Conservation (phyloP, 64 coral and sea anemone species). For the Stichodactyla mertensii region DNA sequence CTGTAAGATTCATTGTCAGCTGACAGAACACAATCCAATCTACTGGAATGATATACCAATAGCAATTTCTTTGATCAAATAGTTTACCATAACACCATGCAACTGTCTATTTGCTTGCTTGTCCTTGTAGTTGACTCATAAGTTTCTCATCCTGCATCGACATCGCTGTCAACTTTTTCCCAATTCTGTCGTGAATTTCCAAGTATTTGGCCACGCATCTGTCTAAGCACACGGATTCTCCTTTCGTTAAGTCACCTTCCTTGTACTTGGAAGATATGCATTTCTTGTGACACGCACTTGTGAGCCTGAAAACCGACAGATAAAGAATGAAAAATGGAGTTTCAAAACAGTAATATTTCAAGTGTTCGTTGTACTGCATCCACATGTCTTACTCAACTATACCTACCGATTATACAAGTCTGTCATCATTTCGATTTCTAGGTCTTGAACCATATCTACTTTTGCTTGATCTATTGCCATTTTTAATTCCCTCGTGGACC, state of each 20-base stretch:
- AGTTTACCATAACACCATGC: background rate
- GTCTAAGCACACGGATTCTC: slow-evolving; percentile 95
- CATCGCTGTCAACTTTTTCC: slow-evolving; percentile 97
- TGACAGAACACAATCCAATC: background rate
- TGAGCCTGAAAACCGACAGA: slow-evolving; percentile 52
- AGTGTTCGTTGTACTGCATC: too few relatives aligned
- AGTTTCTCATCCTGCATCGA: slow-evolving; percentile 98
- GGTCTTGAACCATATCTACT: slow-evolving; percentile 84
- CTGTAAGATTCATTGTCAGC: background rate
- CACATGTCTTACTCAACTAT: background rate
- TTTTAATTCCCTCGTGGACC: background rate
- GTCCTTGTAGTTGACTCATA: slow-evolving; percentile 94
- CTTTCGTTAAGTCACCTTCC: slow-evolving; percentile 97
- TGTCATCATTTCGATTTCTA: slow-evolving; percentile 99
- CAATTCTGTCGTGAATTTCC: slow-evolving; percentile 97
- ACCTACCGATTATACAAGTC: slow-evolving; percentile 94
- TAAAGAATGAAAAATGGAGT: background rate
- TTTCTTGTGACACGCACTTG: slow-evolving; percentile 95
- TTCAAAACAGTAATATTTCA: too few relatives aligned
- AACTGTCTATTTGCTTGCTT: slow-evolving; percentile 39
- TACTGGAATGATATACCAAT: background rate
- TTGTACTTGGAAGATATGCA: slow-evolving; percentile 99
- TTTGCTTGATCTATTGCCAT: slow-evolving; percentile 68
- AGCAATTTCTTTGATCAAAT: background rate
- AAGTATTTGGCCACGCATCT: slow-evolving; percentile 99